Conservation (phyloP, 2,797 vertebrate species). For the Helarctos malayanus region DNA sequence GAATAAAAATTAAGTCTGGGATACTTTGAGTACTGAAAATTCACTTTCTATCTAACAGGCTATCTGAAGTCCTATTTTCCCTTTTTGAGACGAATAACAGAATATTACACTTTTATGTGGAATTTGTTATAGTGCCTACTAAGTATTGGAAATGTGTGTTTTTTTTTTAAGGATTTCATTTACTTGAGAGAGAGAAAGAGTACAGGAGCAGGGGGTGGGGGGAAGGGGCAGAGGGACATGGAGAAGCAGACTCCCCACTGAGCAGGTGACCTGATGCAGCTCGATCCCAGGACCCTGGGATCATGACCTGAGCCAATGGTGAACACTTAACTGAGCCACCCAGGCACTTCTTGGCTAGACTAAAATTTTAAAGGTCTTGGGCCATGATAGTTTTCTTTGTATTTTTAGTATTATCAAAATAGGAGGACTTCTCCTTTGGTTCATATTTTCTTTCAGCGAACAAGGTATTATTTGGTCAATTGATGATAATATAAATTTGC, state of each 20-base stretch:
- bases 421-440: not conserved
- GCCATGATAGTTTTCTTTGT: not conserved
- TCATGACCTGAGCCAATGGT: not conserved
- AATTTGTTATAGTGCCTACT: not conserved
- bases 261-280: not conserved
- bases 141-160: not conserved
- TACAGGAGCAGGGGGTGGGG: not conserved
- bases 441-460: conserved; percentile 14
- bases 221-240: not conserved
- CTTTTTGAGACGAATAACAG: not conserved
- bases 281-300: not conserved
- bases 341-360: not conserved
- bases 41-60: not conserved
- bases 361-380: not conserved
- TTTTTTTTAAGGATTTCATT: not conserved
- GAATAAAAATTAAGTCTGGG: not conserved
- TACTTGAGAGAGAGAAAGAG: not conserved
- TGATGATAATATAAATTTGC: not conserved
- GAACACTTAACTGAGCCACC: not conserved
- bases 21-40: not conserved
- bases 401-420: not conserved
- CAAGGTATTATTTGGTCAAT: not conserved
- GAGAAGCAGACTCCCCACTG: not conserved
- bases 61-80: not conserved
- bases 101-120: not conserved